Base-by-base conservation (phyloP, 2,113 vertebrate species). In the rat (Rattus norvegicus) region DNA sequence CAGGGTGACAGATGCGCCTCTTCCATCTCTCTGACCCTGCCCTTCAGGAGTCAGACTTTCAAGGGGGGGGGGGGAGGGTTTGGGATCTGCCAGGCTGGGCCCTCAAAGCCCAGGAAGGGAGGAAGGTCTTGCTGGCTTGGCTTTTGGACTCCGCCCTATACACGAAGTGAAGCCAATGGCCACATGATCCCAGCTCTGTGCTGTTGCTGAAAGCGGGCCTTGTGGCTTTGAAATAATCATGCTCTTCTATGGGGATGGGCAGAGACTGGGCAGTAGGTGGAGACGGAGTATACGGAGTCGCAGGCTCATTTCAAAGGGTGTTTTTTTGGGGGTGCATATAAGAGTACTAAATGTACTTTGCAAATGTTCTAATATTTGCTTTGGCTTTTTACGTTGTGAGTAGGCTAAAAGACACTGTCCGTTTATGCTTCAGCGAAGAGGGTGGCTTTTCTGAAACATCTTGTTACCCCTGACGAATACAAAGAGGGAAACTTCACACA, bases 41-140 rank as follows among this genome's bases (percentile, higher is more conserved):
- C 96, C 97, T 98, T 98, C 97, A 93, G 97, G 98, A 96, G 87
- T 59, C 90, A n/a, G 97, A 67, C 88, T 92, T 86, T 97, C 98
- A 99, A 99, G 99, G 99, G 99, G 99, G 99, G 99, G 99, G 99
- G 99, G 99, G 99, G 99, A 99, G 98, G 99, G 99, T 43, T 43
- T 97, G 98, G 99, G 98, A 97, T 98, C 96, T 97, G 97, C 98
- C 98, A 99, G 98, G 98, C 98, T 98, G 98, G 98, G 98, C 98
- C 98, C 98, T 97, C 94, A 93, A 98, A 98, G 98, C 98, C 99
- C 99, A 99, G 99, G 99, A 99, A 99, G 99, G 99, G 99, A 99
- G 99, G 99, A 98, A 99, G 98, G 99, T 98, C 98, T 99, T 98
- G 98, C 97, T 94, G 98, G 98, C 67, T 93, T 97, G 86, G 97